A percentile compares a stretch with the other conserved stretches of the same genome.
These are phyloP conservation scores for Sarcophaga variegata DNA, from an alignment of 2,888 invertebrate genomes.

Conservation along the genomic window DNA sequence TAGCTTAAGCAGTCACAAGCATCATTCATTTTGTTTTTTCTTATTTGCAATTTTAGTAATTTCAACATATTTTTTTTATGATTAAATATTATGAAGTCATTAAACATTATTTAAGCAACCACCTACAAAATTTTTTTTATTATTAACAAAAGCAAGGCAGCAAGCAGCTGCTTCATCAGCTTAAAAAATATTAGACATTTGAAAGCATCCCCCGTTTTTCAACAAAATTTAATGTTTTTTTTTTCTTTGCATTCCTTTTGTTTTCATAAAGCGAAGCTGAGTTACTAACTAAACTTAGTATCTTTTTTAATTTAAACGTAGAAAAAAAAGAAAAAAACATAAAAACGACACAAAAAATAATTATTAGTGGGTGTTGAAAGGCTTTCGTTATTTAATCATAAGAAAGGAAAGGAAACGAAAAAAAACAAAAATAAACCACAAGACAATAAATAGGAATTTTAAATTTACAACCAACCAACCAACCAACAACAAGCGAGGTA, in stretches of 20 bases:
- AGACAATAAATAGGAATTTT: constrained; percentile 49
- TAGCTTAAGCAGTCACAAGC: no score
- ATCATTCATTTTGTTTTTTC: neutral
- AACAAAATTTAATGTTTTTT: neutral
- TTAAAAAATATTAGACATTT: constrained; percentile 1
- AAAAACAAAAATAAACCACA: neutral
- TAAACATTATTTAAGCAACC: constrained; percentile 67
- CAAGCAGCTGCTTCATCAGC: constrained; percentile 68
- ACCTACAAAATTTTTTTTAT: constrained; percentile 47
- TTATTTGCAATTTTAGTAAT: neutral
- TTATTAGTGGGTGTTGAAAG: constrained; percentile 68
- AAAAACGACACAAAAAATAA: constrained; percentile 15
- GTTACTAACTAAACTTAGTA: constrained; percentile 20
- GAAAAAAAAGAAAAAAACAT: constrained; percentile 4
- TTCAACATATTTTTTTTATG: constrained; percentile 24
- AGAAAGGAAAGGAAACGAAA: neutral
- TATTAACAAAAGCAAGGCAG: constrained; percentile 49
- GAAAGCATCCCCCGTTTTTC: constrained; percentile 9
- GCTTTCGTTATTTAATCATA: constrained; percentile 59
- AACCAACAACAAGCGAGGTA: no score
- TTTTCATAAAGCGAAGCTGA: neutral
- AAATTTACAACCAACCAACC: constrained; percentile 40
- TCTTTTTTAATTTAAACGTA: neutral
- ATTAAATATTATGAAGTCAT: constrained; percentile 65
- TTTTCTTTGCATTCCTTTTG: no score